A percentile compares a stretch with the other conserved stretches of the same genome.
Conservation (phyloP, 1,140 invertebrate species). For the Harpegnathos saltator region DNA sequence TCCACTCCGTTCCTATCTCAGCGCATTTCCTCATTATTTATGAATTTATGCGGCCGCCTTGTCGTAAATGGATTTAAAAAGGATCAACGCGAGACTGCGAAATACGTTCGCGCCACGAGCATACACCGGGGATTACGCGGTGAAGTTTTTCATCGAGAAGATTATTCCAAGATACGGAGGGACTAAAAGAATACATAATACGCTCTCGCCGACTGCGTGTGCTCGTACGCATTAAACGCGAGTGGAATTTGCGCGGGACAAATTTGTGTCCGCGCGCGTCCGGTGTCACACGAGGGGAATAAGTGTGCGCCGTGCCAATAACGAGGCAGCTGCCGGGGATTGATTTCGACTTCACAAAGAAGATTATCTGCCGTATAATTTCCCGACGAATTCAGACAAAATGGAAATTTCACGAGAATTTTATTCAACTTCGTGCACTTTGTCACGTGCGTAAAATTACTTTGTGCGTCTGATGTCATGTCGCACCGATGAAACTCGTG, state of each 20-base stretch:
- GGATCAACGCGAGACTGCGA: constrained; percentile 15
- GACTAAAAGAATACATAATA: constrained; percentile 67
- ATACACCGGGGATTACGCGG: constrained; percentile 54
- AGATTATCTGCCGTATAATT: constrained; percentile 14
- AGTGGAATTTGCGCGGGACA: constrained; percentile 36
- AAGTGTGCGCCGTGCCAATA: background rate
- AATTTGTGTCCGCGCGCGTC: background rate
- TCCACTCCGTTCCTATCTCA: constrained; percentile 33
- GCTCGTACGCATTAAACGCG: constrained; percentile 24
- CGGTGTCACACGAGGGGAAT: constrained; percentile 13
- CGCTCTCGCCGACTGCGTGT: constrained; percentile 12
- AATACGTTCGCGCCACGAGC: constrained; percentile 54
- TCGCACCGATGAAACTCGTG: background rate
- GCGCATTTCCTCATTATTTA: constrained; percentile 60
- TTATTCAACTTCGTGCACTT: constrained; percentile 18
- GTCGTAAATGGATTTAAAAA: constrained; percentile 62
- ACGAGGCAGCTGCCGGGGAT: too few species aligned
- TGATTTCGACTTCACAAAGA: constrained; percentile 4
- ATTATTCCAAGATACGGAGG: constrained; percentile 63
- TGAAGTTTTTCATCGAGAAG: constrained; percentile 63
- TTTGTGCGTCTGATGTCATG: too few species aligned
- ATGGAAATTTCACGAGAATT: constrained; percentile 3
- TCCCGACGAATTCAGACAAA: constrained; percentile 1
- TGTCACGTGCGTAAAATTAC: too few species aligned
- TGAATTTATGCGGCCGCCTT: constrained; percentile 62